Evolutionary conservation across 2,797 vertebrate species (phyloP).

Genomic region (Schizopygopsis malacanthus): DNA sequence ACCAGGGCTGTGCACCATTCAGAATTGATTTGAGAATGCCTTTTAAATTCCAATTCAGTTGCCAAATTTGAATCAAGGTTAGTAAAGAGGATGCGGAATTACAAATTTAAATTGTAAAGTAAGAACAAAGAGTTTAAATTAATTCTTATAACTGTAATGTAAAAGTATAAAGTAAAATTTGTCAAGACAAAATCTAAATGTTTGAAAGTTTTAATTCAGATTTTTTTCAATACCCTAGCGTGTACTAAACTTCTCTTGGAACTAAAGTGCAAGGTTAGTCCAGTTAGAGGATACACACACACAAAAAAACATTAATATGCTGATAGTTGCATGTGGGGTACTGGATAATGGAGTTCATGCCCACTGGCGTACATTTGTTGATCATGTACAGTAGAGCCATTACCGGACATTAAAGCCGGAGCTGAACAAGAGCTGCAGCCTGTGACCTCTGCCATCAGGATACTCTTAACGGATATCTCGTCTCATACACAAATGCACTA

Average conservation of each 20-base stretch:
- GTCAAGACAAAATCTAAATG: not conserved
- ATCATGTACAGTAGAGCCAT: constrained; percentile 64
- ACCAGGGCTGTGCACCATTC: not conserved
- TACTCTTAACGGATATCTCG: constrained; percentile 42
- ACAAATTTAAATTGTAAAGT: not conserved
- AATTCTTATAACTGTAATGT: not conserved
- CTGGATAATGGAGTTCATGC: constrained; percentile 65
- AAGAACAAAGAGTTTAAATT: not conserved
- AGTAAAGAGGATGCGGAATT: not conserved
- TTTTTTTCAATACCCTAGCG: not conserved
- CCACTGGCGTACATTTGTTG: constrained; percentile 69
- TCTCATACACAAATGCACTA: constrained; percentile 46
- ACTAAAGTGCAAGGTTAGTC: constrained; percentile 59
- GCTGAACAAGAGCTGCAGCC: constrained; percentile 62
- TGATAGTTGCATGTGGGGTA: constrained; percentile 54
- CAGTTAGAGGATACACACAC: constrained; percentile 4
- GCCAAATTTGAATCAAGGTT: not conserved
- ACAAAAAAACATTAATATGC: constrained; percentile 28
- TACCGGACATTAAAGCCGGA: constrained; percentile 63
- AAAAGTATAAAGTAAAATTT: not conserved
- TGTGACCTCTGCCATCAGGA: constrained; percentile 59
- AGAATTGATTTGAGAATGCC: constrained; percentile 4
- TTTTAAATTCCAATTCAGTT: not conserved
- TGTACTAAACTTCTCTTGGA: constrained; percentile 60
- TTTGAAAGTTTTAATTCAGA: not conserved